Evolutionary conservation across 2,888 invertebrate genomes (phyloP).

Genomic region (Ectobius pallidus): DNA sequence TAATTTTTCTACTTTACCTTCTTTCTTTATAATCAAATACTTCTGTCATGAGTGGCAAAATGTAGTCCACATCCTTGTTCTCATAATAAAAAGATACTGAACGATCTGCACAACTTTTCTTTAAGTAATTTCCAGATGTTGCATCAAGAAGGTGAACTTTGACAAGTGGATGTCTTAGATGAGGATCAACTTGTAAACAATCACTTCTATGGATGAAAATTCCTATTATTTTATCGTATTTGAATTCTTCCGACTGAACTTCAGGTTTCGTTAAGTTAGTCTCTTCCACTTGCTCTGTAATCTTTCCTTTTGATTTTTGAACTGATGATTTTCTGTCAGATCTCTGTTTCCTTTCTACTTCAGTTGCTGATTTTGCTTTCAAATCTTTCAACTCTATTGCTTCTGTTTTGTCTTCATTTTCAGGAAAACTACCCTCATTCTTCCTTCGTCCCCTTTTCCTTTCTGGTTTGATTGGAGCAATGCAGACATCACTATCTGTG

Average conservation of each 20-base stretch:
- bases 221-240: conserved; percentile 55
- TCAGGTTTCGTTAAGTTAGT: background rate
- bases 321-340: background rate
- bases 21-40: conserved; percentile 64
- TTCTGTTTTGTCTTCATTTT: background rate
- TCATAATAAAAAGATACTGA: conserved; percentile 59
- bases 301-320: background rate
- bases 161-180: conserved; percentile 66
- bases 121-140: conserved; percentile 61
- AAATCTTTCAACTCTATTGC: background rate
- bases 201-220: conserved; percentile 64
- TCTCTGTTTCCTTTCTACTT: background rate
- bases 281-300: background rate
- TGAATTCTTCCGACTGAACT: conserved; percentile 34
- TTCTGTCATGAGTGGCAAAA: conserved; percentile 66
- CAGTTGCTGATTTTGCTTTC: no score
- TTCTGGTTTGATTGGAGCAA: background rate
- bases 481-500: background rate
- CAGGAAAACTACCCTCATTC: background rate
- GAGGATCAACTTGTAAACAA: conserved; percentile 62
- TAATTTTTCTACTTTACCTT: no score
- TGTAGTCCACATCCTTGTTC: conserved; percentile 54
- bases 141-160: conserved; percentile 65
- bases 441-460: background rate
- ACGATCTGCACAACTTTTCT: conserved; percentile 56